Conservation (phyloP, 2,113 vertebrate genomes). For the Taxidea taxus region DNA sequence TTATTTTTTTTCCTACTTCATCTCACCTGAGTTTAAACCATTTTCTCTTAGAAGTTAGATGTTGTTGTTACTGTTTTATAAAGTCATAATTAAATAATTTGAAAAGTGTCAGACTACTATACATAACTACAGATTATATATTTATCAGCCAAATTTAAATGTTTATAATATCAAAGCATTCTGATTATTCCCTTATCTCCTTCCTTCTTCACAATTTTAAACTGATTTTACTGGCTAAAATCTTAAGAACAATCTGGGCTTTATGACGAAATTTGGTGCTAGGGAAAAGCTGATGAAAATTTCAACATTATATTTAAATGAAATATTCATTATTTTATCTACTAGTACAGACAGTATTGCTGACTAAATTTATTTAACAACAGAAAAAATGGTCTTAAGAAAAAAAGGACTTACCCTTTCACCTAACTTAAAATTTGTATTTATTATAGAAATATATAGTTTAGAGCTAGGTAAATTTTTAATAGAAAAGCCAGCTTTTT, state of each 20-base stretch:
- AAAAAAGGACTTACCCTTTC: not conserved
- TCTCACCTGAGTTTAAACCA: not conserved
- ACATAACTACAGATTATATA: not conserved
- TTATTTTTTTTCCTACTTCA: not conserved
- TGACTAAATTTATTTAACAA: slow-evolving; percentile 45
- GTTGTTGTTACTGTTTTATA: not conserved
- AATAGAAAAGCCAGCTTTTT: not conserved
- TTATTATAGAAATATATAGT: not conserved
- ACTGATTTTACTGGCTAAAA: slow-evolving; percentile 4
- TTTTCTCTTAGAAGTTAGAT: not conserved
- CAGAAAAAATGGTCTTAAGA: not conserved
- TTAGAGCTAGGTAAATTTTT: not conserved
- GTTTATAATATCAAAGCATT: not conserved
- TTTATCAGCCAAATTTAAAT: not conserved
- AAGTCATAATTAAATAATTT: not conserved
- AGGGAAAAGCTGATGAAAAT: slow-evolving; percentile 43
- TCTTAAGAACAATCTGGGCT: not conserved
- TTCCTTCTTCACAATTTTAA: not conserved
- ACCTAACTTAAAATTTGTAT: not conserved
- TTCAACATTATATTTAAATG: slow-evolving; percentile 23
- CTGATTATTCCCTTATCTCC: not conserved
- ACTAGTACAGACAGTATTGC: not conserved
- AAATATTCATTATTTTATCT: slow-evolving; percentile 59
- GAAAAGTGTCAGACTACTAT: not conserved
- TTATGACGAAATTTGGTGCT: not conserved